A percentile compares a stretch with the other conserved stretches of the same genome.
These are phyloP conservation scores for Anoncus sp. DNA, from an alignment of 2,888 invertebrate genomes.

Conservation along the genomic window DNA sequence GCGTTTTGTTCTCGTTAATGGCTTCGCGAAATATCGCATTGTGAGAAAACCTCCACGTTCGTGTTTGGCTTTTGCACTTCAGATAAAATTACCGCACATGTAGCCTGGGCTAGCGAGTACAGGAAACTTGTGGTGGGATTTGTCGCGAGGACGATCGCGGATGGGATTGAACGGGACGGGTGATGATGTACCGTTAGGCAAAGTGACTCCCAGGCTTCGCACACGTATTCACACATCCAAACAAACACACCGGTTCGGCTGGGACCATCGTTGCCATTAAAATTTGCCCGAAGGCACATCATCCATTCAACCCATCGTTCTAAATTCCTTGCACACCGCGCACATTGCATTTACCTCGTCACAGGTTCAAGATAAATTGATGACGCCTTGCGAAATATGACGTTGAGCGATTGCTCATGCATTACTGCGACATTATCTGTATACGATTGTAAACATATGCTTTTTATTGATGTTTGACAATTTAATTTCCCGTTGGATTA, in stretches of 20 bases:
- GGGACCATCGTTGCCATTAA: constrained; percentile 20
- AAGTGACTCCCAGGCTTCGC: constrained; percentile 26
- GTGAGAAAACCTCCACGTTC: neutral
- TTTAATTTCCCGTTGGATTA: constrained; percentile 1
- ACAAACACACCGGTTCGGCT: neutral
- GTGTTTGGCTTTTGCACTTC: constrained; percentile 5
- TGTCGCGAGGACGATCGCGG: constrained; percentile 24
- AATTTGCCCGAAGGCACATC: constrained; percentile 28
- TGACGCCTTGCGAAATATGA: constrained; percentile 35
- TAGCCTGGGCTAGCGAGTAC: constrained; percentile 1
- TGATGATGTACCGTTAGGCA: constrained; percentile 56
- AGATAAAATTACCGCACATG: too few relatives aligned
- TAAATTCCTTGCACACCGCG: neutral
- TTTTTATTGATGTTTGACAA: neutral
- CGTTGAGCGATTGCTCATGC: constrained; percentile 27
- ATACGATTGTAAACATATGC: neutral
- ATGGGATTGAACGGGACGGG: constrained; percentile 46
- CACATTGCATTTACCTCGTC: constrained; percentile 22
- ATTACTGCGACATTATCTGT: neutral
- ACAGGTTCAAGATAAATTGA: constrained; percentile 40
- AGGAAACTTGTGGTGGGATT: constrained; percentile 15
- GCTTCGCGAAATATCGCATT: constrained; percentile 9
- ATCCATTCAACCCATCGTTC: constrained; percentile 20
- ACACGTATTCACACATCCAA: neutral
- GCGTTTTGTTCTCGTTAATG: constrained; percentile 40